These are phyloP conservation scores for Tipula helvola DNA, from an alignment of 2,888 invertebrate species.

Conservation along the genomic window DNA sequence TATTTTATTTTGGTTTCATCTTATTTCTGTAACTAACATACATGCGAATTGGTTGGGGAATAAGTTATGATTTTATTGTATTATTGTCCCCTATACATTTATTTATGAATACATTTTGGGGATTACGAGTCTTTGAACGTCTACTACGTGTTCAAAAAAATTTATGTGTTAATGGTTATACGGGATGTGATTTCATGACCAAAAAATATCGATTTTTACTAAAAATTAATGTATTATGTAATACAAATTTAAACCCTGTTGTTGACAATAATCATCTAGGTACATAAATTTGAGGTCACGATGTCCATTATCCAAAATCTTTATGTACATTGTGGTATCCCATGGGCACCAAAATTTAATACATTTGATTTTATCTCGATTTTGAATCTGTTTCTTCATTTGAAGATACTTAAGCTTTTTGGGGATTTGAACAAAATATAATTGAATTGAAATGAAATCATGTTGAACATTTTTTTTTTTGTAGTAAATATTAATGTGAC, in stretches of 20 bases:
- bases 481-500: neutral
- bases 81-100: neutral
- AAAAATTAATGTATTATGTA: neutral
- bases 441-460: neutral
- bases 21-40: neutral
- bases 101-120: neutral
- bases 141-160: neutral
- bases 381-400: neutral
- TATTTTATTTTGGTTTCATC: neutral
- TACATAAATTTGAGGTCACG: neutral
- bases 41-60: neutral
- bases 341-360: neutral
- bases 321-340: neutral
- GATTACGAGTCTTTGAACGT: neutral
- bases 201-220: neutral
- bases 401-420: neutral
- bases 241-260: neutral
- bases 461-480: neutral
- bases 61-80: neutral
- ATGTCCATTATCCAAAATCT: neutral
- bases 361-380: neutral
- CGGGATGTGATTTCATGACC: neutral
- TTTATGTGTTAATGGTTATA: neutral
- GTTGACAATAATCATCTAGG: neutral
- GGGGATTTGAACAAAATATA: neutral